These are phyloP conservation scores for Dermochelys coriacea DNA, from an alignment of 2,797 vertebrate species.

Conservation along the genomic window DNA sequence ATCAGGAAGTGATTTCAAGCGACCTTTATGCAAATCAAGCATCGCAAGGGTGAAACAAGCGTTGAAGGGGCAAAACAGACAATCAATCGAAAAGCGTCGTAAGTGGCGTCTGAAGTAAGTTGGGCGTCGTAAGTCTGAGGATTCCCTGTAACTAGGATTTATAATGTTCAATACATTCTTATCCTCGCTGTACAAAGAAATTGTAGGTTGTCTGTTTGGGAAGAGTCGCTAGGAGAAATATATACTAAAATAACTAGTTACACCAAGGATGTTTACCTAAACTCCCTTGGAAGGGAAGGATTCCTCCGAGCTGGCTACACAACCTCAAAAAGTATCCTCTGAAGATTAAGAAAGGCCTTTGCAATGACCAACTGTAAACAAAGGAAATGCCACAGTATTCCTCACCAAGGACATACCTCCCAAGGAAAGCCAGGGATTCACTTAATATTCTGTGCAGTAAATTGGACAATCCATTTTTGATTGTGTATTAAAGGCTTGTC, in stretches of 20 bases:
- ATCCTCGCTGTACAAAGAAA: neutral
- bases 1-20: too few relatives aligned
- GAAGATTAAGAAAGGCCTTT: neutral
- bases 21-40: too few relatives aligned
- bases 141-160: neutral
- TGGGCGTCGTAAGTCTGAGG: too few relatives aligned
- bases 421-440: neutral
- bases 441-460: neutral
- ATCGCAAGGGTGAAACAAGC: too few relatives aligned
- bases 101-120: too few relatives aligned
- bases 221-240: neutral
- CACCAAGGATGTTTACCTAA: neutral
- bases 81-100: too few relatives aligned
- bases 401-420: too few relatives aligned
- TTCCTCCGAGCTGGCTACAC: neutral
- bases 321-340: neutral
- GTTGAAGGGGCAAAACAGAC: too few relatives aligned
- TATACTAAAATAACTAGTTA: neutral
- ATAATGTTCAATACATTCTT: neutral
- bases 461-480: neutral
- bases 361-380: neutral
- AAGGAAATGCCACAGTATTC: too few relatives aligned
- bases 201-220: neutral
- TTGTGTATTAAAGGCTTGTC: neutral
- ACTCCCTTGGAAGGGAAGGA: neutral